phyloP scores from a whole-genome alignment of 1,140 invertebrate genomes.

The Galleria mellonella region DNA sequence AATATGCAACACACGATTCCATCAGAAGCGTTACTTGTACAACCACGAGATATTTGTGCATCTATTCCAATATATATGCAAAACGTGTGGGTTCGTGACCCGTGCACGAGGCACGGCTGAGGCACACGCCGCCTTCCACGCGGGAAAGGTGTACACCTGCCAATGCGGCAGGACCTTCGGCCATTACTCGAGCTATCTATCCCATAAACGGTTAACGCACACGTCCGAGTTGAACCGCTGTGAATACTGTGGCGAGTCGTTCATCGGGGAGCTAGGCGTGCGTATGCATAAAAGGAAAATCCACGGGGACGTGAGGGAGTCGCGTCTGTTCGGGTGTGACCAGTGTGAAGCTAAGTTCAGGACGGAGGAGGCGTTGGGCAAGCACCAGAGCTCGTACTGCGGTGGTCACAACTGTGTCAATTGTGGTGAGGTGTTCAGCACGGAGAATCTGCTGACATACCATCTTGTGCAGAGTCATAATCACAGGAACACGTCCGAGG shows the following conservation, averaged over 20 bases:
- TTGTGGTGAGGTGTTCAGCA: not conserved
- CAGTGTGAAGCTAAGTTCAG: slow-evolving; percentile 34
- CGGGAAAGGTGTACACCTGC: slow-evolving; percentile 4
- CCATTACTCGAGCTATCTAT: slow-evolving; percentile 11
- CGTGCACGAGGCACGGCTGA: slow-evolving; percentile 9
- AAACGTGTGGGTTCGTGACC: slow-evolving; percentile 6
- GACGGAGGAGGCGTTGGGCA: slow-evolving; percentile 20
- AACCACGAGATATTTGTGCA: slow-evolving; percentile 11
- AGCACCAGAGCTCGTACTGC: slow-evolving; percentile 16
- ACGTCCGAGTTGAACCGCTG: slow-evolving; percentile 12
- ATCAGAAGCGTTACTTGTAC: not conserved
- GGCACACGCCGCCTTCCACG: slow-evolving; percentile 9
- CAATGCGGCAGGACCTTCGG: slow-evolving; percentile 8
- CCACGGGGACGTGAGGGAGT: slow-evolving; percentile 6
- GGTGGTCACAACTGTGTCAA: not conserved
- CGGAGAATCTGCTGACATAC: not conserved
- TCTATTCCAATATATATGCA: slow-evolving; percentile 6
- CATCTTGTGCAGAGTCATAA: slow-evolving; percentile 1
- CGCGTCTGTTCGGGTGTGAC: not conserved
- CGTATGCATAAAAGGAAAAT: slow-evolving; percentile 14
- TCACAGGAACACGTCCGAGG: not conserved
- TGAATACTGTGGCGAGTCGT: slow-evolving; percentile 14
- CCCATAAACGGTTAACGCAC: slow-evolving; percentile 12
- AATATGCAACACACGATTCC: slow-evolving; percentile 8
- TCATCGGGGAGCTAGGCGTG: slow-evolving; percentile 11